Conservation (phyloP, 2,888 invertebrate species). For the Apamea crenata region DNA sequence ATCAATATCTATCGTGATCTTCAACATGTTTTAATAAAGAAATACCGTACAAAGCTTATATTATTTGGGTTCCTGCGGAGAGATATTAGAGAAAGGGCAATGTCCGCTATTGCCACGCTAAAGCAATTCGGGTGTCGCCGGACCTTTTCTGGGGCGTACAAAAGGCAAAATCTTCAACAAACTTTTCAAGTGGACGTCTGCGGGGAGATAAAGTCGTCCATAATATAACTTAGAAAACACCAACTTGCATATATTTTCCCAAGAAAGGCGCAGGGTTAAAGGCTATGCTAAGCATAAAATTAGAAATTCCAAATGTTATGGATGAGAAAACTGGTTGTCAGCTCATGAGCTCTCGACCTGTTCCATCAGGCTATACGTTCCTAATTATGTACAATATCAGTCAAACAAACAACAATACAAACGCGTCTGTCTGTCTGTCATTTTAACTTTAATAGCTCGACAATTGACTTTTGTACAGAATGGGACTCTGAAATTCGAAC, state of each 20-base stretch:
- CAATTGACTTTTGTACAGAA: neutral
- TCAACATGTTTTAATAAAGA: no score
- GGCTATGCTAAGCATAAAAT: constrained; percentile 22
- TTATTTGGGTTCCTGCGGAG: no score
- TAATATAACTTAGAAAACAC: neutral
- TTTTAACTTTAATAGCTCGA: neutral
- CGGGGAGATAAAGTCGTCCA: neutral
- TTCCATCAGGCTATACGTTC: neutral
- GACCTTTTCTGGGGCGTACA: no score
- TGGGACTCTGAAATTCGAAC: neutral
- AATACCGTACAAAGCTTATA: no score
- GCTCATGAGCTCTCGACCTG: constrained; percentile 4
- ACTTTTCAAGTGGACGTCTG: neutral
- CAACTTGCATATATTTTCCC: neutral
- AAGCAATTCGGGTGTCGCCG: no score
- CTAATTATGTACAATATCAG: neutral
- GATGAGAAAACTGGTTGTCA: constrained; percentile 32
- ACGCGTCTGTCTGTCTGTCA: neutral
- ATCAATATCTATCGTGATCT: no score
- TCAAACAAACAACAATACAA: no score
- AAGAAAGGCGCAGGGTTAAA: constrained; percentile 28
- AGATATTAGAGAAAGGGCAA: no score
- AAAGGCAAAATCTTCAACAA: no score
- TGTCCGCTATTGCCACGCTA: no score
- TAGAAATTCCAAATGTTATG: constrained; percentile 24